Base-by-base conservation (phyloP, 2,113 vertebrate genomes). In the Protobothrops flavoviridis region DNA sequence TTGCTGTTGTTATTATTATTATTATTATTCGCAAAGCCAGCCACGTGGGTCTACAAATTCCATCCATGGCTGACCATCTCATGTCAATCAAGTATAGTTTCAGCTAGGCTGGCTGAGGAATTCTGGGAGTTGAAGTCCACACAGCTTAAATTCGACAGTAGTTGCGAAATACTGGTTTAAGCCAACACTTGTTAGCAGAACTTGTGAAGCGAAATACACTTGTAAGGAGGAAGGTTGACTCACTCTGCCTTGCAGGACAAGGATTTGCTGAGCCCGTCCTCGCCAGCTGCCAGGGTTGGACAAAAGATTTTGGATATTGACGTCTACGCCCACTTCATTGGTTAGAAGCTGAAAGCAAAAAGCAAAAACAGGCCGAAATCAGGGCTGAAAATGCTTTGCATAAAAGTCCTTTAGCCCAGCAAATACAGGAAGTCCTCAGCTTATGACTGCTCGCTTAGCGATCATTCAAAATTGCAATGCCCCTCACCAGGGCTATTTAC, bases 241-340 rank as follows among this genome's bases (percentile, higher is more conserved):
- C 95, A 99, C 99, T 98, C 98, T 98, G 94, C 95, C 98, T 93
- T 99, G 99, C 53, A 99, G 96, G 93, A 98, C 96, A 0, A 99
- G 98, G 45, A 99, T 99, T 94, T 99, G 99, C 95, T 99, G 99
- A 6, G 99, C 98, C 17, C 99, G 98, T 3, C 99, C 99, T 93
- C 99, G 97, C 97, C 99, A 99, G 95, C 94, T 97, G 87, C 99
- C 98, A 0, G 98, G 97, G 20, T 94, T 97, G 94, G 93, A 95
- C 81, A 99, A 89, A 48, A 99, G 96, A 56, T 97, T 98, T 92
- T 98, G 98, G 85, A 99, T 87, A 48, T 95, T 98, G 93, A 99
- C 97, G 0, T 98, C 98, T 90, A 99, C 99, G 12, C 99, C 99
- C 4, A 99, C 96, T 97, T 99, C 99, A 50, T 91, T 98, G 94